Evolutionary conservation across 2,888 invertebrate genomes (phyloP), one percentile per base, ranked within the genome.

Genomic region (Netelia virgata): DNA sequence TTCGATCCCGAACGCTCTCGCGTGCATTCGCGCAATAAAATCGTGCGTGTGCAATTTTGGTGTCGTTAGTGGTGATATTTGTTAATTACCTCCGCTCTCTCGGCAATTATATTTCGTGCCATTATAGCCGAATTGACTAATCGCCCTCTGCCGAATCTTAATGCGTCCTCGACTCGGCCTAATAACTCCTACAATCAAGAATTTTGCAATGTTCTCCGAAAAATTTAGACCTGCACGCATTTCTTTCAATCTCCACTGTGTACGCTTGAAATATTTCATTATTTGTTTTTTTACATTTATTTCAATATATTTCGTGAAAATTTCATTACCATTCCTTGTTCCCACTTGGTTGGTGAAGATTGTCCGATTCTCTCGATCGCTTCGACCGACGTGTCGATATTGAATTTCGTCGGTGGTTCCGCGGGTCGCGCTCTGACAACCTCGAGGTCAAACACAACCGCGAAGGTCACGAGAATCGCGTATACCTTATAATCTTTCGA

Each of bases 71-170:
- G n/a, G 10, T 57, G 10, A 43, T 11, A 53, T 69, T n/a, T 63
- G 6, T 74, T 59, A 85, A 84, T 91, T 93, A 93, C 93, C 93
- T 93, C 92, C 85, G 90, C 89, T 88, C 84, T 89, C 76, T 91
- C 88, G 82, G 87, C 88, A 86, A 93, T 86, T 91, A 91, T 90
- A 91, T 93, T 93, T 92, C 90, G 91, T 83, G 91, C 89, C 89
- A 93, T 90, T 86, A 90, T 87, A 85, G 91, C 88, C 69, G 91
- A 92, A 92, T 92, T 93, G 86, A 93, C 90, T 86, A 93, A 90
- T 88, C 92, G 90, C 87, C 93, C 93, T 90, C 91, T 88, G 89
- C 90, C 90, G 78, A 93, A 90, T 91, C 93, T 91, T 89, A 93
- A 87, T 85, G 90, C 86, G 87, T 93, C 92, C 76, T 88, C 88